These are phyloP conservation scores for Ophion ventricosus DNA, from an alignment of 2,888 invertebrate genomes.

Conservation along the genomic window DNA sequence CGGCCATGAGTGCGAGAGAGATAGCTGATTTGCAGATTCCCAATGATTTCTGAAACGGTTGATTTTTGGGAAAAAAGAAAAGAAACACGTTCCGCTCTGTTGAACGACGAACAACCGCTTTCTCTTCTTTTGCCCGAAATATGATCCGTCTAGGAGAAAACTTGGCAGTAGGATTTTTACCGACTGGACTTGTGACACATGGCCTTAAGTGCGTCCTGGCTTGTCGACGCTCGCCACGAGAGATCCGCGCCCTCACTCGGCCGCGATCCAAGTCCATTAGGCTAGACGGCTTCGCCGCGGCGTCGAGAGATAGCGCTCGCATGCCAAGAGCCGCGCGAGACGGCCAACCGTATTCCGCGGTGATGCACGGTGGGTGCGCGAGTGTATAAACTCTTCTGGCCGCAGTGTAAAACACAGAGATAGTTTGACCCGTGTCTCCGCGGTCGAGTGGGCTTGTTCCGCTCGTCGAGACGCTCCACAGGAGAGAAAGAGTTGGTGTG, in stretches of 20 bases:
- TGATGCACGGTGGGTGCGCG: conserved; percentile 10
- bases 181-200: too few species aligned
- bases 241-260: too few species aligned
- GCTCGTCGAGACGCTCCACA: conserved; percentile 55
- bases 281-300: neutral
- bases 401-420: conserved; percentile 49
- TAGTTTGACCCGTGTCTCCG: conserved; percentile 69
- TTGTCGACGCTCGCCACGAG: neutral
- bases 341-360: neutral
- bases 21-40: too few species aligned
- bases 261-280: neutral
- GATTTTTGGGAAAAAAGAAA: too few species aligned
- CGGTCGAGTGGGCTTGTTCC: conserved; percentile 73
- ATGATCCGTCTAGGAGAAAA: too few species aligned
- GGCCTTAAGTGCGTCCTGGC: too few species aligned
- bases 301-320: conserved; percentile 11
- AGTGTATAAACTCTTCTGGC: conserved; percentile 22
- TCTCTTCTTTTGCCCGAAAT: too few species aligned
- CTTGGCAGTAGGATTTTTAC: too few species aligned
- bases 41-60: too few species aligned
- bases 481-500: conserved; percentile 35
- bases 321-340: neutral
- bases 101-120: too few species aligned
- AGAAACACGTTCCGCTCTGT: too few species aligned
- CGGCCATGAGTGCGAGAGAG: too few species aligned